Evolutionary conservation across 2,113 vertebrate genomes (phyloP).

Genomic region (Chaetorhynchus papuensis): DNA sequence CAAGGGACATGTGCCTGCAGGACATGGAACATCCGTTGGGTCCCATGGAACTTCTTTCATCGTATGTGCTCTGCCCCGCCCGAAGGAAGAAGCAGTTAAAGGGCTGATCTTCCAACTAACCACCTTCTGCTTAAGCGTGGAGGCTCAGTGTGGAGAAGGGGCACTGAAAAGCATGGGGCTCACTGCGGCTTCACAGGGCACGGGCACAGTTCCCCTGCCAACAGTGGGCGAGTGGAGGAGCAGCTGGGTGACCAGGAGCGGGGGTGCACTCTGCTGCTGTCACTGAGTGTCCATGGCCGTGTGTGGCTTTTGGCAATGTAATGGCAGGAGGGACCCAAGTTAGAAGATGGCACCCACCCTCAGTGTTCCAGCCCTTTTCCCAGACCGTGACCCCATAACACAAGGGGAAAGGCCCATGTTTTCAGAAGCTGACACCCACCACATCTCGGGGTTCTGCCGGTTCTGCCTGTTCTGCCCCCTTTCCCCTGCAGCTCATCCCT

Average conservation of each 20-base stretch:
- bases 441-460: background rate
- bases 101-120: background rate
- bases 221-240: rapidly evolving
- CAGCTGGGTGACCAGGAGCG: background rate
- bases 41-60: background rate
- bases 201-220: rapidly evolving
- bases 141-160: background rate
- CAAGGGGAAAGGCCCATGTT: background rate
- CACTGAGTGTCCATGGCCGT: rapidly evolving
- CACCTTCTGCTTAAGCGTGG: background rate
- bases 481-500: background rate
- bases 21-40: rapidly evolving
- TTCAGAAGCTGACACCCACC: background rate
- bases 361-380: background rate
- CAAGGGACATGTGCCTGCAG: background rate
- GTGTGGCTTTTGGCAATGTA: rapidly evolving
- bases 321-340: background rate
- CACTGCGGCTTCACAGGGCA: rapidly evolving
- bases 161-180: rapidly evolving
- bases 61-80: background rate
- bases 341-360: background rate
- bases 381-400: background rate
- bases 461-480: background rate
- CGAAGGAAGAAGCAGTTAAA: constrained; percentile 3
- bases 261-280: background rate